A percentile compares a stretch with the other conserved stretches of the same genome.
Evolutionary conservation across 2,888 invertebrate genomes (phyloP).

Genomic region (Chaetoderma sp.): DNA sequence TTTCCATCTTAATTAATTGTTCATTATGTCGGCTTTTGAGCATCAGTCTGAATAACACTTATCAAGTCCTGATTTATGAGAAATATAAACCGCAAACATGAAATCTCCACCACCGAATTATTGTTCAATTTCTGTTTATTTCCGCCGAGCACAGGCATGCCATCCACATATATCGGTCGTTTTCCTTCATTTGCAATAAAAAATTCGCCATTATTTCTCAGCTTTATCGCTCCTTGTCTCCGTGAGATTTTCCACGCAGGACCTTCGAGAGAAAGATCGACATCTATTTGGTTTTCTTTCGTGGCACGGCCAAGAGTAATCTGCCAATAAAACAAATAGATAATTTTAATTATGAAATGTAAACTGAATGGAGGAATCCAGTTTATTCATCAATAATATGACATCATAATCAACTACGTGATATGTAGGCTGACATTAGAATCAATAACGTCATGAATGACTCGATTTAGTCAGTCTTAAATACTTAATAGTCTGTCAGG

Average conservation of each 20-base stretch:
- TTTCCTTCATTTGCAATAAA: slow-evolving; percentile 95
- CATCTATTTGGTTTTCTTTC: slow-evolving; percentile 89
- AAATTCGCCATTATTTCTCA: slow-evolving; percentile 94
- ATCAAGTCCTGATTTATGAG: slow-evolving; percentile 92
- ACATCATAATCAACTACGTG: too few relatives aligned
- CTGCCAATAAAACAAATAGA: slow-evolving; percentile 68
- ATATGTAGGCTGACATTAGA: too few relatives aligned
- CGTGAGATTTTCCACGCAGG: slow-evolving; percentile 91
- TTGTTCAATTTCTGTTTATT: slow-evolving; percentile 91
- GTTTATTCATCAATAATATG: too few relatives aligned
- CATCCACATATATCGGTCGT: slow-evolving; percentile 93
- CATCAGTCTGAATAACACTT: slow-evolving; percentile 88
- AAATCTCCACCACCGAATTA: slow-evolving; percentile 95
- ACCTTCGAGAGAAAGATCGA: slow-evolving; percentile 92
- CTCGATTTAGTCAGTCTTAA: too few relatives aligned
- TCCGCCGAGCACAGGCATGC: slow-evolving; percentile 87
- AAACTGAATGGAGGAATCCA: too few relatives aligned
- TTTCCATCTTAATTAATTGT: too few relatives aligned
- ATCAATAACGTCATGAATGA: too few relatives aligned
- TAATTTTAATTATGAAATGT: neutral
- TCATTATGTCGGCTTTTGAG: slow-evolving; percentile 65
- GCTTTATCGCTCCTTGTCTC: slow-evolving; percentile 89
- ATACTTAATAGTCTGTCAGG: too few relatives aligned
- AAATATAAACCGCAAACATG: slow-evolving; percentile 91
- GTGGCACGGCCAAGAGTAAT: slow-evolving; percentile 93